Evolutionary conservation across 37 sponge, comb jelly and placozoan species (phyloP).

Genomic region (Petrosia ficiformis): DNA sequence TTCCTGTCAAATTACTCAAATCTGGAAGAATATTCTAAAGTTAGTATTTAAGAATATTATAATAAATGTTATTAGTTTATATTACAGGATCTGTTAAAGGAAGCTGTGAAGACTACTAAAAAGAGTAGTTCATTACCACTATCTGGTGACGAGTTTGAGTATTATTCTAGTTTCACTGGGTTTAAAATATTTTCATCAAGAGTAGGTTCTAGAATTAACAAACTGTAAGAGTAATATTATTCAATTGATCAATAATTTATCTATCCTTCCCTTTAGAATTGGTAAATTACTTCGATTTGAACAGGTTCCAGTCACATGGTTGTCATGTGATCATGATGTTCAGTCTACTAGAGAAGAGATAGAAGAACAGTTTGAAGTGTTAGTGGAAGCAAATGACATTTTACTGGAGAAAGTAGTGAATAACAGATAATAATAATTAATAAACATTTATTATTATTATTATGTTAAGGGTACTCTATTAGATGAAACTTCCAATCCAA

Average conservation of each 20-base stretch:
- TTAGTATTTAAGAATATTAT: too few relatives aligned
- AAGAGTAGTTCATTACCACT: constrained; percentile 59
- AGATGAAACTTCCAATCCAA: constrained; percentile 62
- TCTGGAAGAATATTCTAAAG: too few relatives aligned
- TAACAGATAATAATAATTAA: too few relatives aligned
- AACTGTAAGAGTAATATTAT: constrained; percentile 19
- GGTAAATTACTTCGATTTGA: constrained; percentile 39
- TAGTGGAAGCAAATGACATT: constrained; percentile 88
- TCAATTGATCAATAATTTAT: background rate
- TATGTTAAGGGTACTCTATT: constrained; percentile 41
- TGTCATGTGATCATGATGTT: background rate
- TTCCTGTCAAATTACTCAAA: too few relatives aligned
- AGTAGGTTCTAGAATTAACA: constrained; percentile 37
- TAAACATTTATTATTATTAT: background rate
- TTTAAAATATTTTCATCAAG: constrained; percentile 62
- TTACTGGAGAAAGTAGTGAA: constrained; percentile 83
- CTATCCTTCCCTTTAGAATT: constrained; percentile 10
- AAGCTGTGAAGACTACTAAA: constrained; percentile 24
- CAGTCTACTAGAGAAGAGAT: constrained; percentile 8
- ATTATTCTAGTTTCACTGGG: constrained; percentile 71
- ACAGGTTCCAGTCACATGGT: constrained; percentile 57
- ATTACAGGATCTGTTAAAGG: constrained; percentile 7
- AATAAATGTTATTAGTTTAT: too few relatives aligned
- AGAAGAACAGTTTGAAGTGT: constrained; percentile 81
- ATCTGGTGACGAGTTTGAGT: constrained; percentile 81